Evolutionary conservation across 2,888 invertebrate species (phyloP), one percentile per base, ranked within the genome.

Genomic region (Volucella zonaria): DNA sequence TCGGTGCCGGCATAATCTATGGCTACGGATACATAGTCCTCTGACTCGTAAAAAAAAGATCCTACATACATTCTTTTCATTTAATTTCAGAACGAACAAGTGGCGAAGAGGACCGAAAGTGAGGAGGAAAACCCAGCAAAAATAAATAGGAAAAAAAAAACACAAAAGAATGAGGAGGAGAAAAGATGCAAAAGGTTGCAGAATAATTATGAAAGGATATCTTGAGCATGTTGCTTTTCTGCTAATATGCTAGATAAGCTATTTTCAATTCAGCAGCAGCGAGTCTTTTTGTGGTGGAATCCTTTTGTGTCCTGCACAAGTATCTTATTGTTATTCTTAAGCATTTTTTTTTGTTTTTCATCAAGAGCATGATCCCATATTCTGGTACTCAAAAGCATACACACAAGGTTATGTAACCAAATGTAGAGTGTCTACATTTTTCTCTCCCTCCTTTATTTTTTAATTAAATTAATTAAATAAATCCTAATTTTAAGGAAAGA

Each of bases 191-290:
- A 80, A 80, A 83, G 75, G 80, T 75, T 83, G 75, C 75, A 71
- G 75, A 79, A 83, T 83, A 80, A 82, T 75, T 66, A 80, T 80
- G 83, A 83, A 83, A 75, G 59, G 80, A 83, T 80, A 59, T 56
- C 75, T 70, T 80, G 75, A 83, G 74, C 75, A 71, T 83, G 79
- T 70, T 79, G 83, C 66, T 70, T 83, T 74, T 62, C 62, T 79
- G 67, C 73, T 70, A 82, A 64, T 74, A 66, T 75, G 81, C 81
- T 58, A 81, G 70, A 85, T 85, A 85, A 85, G 85, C 85, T 81
- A 49, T 80, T 76, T 75, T 79, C 64, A 42, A 80, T 67, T 76
- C 58, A 83, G 59, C 31, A 31, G 31, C 6, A 31, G 31, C 42
- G 52, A 68, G 82, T 47, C 75, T 79, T 83, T 83, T 79, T 79